These are phyloP conservation scores for Cryptotis parvus DNA, from an alignment of 2,113 vertebrate species.

Conservation along the genomic window DNA sequence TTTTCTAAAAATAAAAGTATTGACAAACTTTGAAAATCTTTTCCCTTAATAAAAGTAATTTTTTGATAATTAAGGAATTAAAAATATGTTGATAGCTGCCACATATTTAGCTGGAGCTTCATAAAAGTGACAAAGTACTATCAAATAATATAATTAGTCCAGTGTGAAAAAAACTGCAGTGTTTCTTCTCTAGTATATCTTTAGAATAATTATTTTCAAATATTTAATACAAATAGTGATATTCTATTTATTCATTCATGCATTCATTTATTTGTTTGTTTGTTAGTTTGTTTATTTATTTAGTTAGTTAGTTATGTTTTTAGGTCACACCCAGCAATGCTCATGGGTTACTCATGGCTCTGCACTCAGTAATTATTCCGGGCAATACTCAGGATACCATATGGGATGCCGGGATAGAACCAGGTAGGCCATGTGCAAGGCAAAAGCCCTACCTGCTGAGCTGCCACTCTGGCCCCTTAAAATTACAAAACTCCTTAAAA, in stretches of 20 bases:
- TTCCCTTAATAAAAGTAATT: background rate
- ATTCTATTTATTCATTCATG: too few species aligned
- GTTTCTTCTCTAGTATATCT: background rate
- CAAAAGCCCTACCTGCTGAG: too few species aligned
- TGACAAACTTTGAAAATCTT: slow-evolving; percentile 56
- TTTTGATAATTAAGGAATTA: slow-evolving; percentile 57
- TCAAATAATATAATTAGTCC: slow-evolving; percentile 43
- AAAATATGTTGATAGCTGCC: slow-evolving; percentile 64
- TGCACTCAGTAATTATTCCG: too few species aligned
- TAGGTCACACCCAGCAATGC: too few species aligned
- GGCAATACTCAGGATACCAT: too few species aligned
- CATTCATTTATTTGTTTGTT: background rate
- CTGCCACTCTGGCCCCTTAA: background rate
- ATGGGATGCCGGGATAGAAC: too few species aligned
- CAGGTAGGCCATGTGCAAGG: too few species aligned
- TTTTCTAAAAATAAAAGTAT: background rate
- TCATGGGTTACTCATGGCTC: too few species aligned
- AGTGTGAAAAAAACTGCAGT: background rate
- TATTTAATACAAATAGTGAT: background rate
- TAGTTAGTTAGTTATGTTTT: too few species aligned
- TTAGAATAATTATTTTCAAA: background rate
- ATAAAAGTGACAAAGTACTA: slow-evolving; percentile 39
- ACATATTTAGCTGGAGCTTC: background rate
- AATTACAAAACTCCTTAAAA: background rate
- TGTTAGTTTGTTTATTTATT: too few species aligned